phyloP scores from a whole-genome alignment of 2,888 invertebrate genomes.

The Dicranocentrus wangi region DNA sequence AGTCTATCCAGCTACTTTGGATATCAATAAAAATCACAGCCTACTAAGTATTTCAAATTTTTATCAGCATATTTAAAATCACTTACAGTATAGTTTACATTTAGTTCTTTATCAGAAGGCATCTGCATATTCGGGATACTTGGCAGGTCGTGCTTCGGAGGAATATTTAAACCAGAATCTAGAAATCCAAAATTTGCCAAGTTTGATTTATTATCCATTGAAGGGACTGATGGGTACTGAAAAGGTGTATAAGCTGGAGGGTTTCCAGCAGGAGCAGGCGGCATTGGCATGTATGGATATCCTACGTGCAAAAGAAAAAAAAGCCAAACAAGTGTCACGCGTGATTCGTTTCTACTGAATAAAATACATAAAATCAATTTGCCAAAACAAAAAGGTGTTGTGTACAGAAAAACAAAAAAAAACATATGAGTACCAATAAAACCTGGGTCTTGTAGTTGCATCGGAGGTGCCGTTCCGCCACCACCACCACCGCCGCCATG shows the following conservation, averaged over 20 bases:
- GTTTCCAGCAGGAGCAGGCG: slow-evolving; percentile 77
- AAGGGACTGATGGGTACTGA: slow-evolving; percentile 79
- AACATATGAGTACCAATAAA: slow-evolving; percentile 79
- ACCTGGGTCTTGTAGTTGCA: slow-evolving; percentile 76
- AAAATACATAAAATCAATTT: not conserved
- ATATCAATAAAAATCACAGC: not conserved
- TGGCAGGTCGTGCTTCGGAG: slow-evolving; percentile 37
- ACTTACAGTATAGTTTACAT: slow-evolving; percentile 49
- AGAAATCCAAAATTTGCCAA: slow-evolving; percentile 45
- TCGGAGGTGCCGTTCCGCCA: slow-evolving; percentile 76
- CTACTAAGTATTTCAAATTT: not conserved
- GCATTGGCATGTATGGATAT: slow-evolving; percentile 82
- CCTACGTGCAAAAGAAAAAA: slow-evolving; percentile 75
- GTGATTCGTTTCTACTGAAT: not conserved
- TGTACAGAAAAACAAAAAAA: not conserved
- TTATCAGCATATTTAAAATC: not conserved
- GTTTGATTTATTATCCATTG: slow-evolving; percentile 20
- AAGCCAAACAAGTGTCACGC: not conserved
- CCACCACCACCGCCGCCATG: slow-evolving; percentile 75
- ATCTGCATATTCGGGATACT: slow-evolving; percentile 1
- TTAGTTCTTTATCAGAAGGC: slow-evolving; percentile 51
- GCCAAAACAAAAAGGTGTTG: not conserved
- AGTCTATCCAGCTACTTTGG: no score
- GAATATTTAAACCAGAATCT: slow-evolving; percentile 59
- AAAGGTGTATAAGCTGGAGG: slow-evolving; percentile 77